phyloP scores from a whole-genome alignment of 2,797 vertebrate genomes.

The Champsocephalus gunnari region DNA sequence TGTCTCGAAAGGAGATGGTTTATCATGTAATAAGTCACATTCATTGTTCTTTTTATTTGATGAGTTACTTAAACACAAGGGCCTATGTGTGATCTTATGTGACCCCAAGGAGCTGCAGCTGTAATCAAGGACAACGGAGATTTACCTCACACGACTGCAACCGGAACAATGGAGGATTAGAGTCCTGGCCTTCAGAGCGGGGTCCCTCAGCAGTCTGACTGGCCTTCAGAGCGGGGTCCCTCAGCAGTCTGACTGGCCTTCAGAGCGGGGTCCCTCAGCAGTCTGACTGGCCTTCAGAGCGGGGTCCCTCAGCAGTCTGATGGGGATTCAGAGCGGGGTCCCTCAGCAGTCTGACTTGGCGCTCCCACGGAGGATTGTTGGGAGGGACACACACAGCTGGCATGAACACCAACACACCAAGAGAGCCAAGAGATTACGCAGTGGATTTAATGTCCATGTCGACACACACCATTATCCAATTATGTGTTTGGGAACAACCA shows the following conservation, averaged over 20 bases:
- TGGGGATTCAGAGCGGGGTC: neutral
- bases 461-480: neutral
- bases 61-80: neutral
- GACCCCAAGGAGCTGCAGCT: constrained; percentile 6
- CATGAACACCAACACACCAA: neutral
- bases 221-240: too few species aligned
- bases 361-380: neutral
- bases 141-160: constrained; percentile 20
- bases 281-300: neutral
- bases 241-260: too few species aligned
- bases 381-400: neutral
- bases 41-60: neutral
- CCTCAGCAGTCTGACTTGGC: neutral
- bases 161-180: neutral
- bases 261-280: neutral
- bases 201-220: constrained; percentile 1
- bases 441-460: too few species aligned
- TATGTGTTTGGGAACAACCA: neutral
- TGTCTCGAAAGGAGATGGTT: neutral
- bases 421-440: neutral
- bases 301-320: neutral
- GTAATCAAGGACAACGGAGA: constrained; percentile 4
- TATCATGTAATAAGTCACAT: neutral
- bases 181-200: neutral
- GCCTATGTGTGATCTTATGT: neutral